Conservation (phyloP, 2,888 invertebrate genomes). For the Drosophila monieri region DNA sequence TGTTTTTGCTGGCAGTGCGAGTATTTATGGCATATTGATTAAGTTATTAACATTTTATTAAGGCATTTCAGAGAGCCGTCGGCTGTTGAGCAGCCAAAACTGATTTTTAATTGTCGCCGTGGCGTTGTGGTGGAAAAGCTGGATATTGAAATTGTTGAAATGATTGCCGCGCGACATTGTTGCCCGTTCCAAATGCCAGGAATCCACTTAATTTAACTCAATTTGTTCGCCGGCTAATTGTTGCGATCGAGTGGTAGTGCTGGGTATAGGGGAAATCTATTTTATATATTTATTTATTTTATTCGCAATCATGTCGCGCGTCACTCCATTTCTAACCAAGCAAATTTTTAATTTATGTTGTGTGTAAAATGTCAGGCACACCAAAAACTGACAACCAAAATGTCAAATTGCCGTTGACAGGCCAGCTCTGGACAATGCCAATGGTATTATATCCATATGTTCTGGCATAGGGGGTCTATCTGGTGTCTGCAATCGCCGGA, state of each 20-base stretch:
- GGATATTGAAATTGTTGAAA: slow-evolving; percentile 58
- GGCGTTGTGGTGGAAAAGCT: slow-evolving; percentile 8
- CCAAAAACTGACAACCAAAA: slow-evolving; percentile 72
- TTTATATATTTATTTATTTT: slow-evolving; percentile 34
- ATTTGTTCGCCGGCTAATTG: slow-evolving; percentile 64
- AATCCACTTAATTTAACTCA: slow-evolving; percentile 64
- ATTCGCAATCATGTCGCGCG: slow-evolving; percentile 31
- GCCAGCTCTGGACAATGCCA: slow-evolving; percentile 42
- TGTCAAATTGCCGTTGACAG: slow-evolving; percentile 73
- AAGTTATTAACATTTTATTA: slow-evolving; percentile 78
- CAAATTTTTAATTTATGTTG: slow-evolving; percentile 71
- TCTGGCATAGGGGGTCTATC: slow-evolving; percentile 40
- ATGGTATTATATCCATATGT: slow-evolving; percentile 26
- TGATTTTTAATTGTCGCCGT: slow-evolving; percentile 54
- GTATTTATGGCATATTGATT: slow-evolving; percentile 79
- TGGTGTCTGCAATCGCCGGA: slow-evolving; percentile 49
- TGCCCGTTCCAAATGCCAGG: slow-evolving; percentile 47
- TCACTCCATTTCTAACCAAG: slow-evolving; percentile 19
- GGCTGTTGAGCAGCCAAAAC: slow-evolving; percentile 63
- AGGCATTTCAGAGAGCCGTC: slow-evolving; percentile 68
- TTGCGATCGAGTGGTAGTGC: background rate
- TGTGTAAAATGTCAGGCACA: slow-evolving; percentile 72
- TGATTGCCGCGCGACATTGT: slow-evolving; percentile 41
- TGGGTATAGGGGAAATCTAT: background rate
- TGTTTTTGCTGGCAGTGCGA: slow-evolving; percentile 45